These are phyloP conservation scores for Stomorhina lunata DNA, from an alignment of 2,888 invertebrate genomes.

Conservation along the genomic window DNA sequence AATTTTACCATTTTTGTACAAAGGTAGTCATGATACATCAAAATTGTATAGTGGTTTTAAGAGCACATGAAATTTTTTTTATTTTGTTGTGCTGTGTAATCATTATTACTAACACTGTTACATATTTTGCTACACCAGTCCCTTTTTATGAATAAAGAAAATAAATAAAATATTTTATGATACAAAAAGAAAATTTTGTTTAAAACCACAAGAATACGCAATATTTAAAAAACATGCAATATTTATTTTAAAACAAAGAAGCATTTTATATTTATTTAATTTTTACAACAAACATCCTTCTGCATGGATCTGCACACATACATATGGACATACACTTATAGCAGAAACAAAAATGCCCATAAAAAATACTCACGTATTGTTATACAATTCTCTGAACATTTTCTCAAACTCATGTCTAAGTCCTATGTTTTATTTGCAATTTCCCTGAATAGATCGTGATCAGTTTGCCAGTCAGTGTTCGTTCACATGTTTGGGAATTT, in stretches of 20 bases:
- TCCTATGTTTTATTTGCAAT: slow-evolving; percentile 45
- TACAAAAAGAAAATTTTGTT: not conserved
- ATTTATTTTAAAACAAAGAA: not conserved
- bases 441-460: slow-evolving; percentile 60
- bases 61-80: too few relatives aligned
- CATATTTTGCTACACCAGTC: too few relatives aligned
- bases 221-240: slow-evolving; percentile 38
- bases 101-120: too few relatives aligned
- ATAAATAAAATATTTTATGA: not conserved
- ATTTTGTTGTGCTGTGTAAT: too few relatives aligned
- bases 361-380: slow-evolving; percentile 57
- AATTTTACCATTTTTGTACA: too few relatives aligned
- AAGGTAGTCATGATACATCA: too few relatives aligned
- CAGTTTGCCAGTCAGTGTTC: slow-evolving; percentile 13
- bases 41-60: too few relatives aligned
- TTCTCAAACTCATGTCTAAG: not conserved
- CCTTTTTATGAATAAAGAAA: not conserved
- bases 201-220: slow-evolving; percentile 65
- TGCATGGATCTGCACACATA: slow-evolving; percentile 20
- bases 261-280: slow-evolving; percentile 21
- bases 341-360: slow-evolving; percentile 9
- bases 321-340: too few relatives aligned
- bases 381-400: slow-evolving; percentile 50
- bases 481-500: slow-evolving; percentile 56
- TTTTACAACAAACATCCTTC: slow-evolving; percentile 57